Conservation (phyloP, 2,113 vertebrate genomes). For the Pachypanchax playfairii region DNA sequence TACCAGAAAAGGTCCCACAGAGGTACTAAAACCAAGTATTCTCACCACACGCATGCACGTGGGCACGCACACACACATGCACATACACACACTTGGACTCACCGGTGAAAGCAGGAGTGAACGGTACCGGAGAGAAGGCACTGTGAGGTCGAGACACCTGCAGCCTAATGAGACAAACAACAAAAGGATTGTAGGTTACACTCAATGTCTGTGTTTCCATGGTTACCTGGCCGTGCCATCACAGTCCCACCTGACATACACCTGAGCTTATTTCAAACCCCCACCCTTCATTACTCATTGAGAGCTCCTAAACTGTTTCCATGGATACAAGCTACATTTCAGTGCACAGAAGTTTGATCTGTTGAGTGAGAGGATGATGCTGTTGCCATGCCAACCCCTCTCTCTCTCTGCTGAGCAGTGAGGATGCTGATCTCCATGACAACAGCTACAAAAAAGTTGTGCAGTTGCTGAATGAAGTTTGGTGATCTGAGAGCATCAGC, state of each 20-base stretch:
- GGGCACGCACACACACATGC: constrained; percentile 3
- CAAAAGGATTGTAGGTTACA: not conserved
- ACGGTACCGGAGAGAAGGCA: constrained; percentile 91
- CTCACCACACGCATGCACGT: not conserved
- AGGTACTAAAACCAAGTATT: too few species aligned
- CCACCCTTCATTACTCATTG: not conserved
- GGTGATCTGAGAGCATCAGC: not conserved
- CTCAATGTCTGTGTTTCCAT: not conserved
- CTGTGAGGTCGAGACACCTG: constrained; percentile 90
- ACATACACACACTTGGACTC: constrained; percentile 43
- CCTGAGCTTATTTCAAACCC: not conserved
- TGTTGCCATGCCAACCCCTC: not conserved
- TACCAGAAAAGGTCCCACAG: too few species aligned
- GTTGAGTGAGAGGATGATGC: not conserved
- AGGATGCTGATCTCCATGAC: constrained; percentile 17
- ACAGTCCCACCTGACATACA: not conserved
- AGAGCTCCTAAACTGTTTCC: not conserved
- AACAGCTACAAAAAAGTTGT: not conserved
- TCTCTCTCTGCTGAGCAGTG: not conserved
- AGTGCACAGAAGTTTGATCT: not conserved
- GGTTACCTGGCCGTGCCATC: not conserved
- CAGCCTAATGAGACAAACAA: constrained; percentile 74
- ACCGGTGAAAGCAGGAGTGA: constrained; percentile 93
- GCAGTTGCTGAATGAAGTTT: constrained; percentile 3
- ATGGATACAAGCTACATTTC: constrained; percentile 1